Evolutionary conservation across 2,888 invertebrate species (phyloP), one percentile per base, ranked within the genome.

Genomic region (Eueremaeus valkanovi): DNA sequence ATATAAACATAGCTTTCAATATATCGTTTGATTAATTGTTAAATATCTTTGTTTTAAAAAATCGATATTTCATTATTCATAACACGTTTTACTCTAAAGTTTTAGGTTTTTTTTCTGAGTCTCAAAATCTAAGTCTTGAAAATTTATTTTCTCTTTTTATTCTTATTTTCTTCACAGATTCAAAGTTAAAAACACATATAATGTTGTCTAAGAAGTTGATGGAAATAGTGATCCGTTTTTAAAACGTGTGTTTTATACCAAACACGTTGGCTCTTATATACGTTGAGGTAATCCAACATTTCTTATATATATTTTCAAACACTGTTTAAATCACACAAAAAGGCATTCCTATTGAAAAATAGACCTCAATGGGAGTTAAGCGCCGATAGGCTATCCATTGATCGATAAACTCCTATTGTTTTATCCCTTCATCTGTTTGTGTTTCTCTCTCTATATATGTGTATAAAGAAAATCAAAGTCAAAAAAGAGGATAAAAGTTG

Each of bases 241-340:
- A 55, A 55, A 27, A 55, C 55, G 55, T 55, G 55, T 55, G 11
- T 55, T 55, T 27, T 55, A 55, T 55, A 55, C 55, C 27, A 55
- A 55, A 51, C 42, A 11, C n/a, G n/a, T n/a, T n/a, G n/a, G n/a
- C n/a, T n/a, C n/a, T 45, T 18, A 3, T 8, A 51, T 8, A 55
- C 27, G 24, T 63, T 63, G 36, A 63, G 63, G 63, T 63, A 63
- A 63, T n/a, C 33, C 21, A 9, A 27, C n/a, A 63, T 18, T 33
- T 31, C 9, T 63, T 45, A 45, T 36, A 16, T 45, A 16, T 18
- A 45, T 18, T 36, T 45, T 45, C 18, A 45, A 45, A 45, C 18
- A 45, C 9, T 45, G 45, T 45, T 6, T 45, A 45, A 16, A 13
- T 45, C 45, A 45, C 3, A 8, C 3, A 16, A 18, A 45, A 45